Conservation (phyloP, 2,797 vertebrate species). For the Labeo calbasu region DNA sequence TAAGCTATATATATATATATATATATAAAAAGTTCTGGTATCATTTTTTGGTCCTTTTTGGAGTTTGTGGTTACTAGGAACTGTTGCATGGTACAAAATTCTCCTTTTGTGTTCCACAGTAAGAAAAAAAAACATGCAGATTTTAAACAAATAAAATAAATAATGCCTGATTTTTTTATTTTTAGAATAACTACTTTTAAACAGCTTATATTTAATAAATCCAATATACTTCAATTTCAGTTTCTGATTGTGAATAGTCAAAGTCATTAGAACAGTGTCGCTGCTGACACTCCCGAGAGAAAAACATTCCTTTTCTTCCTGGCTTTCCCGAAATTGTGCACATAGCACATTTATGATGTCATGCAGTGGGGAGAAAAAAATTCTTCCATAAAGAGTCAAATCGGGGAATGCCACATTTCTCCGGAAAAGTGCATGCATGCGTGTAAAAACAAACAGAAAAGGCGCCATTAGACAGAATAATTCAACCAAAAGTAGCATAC, state of each 20-base stretch:
- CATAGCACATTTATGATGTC: constrained; percentile 50
- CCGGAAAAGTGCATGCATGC: not conserved
- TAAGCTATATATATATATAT: not conserved
- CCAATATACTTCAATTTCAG: not conserved
- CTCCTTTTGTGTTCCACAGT: not conserved
- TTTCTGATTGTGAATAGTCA: not conserved
- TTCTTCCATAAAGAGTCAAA: constrained; percentile 44
- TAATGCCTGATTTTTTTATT: not conserved
- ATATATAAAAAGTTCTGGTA: no score
- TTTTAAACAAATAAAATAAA: not conserved
- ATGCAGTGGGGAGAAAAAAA: constrained; percentile 16
- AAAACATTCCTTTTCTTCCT: constrained; percentile 28
- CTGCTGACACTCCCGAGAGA: not conserved
- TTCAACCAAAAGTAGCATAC: not conserved
- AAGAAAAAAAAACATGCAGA: not conserved
- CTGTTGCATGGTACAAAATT: not conserved
- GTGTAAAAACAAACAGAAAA: constrained; percentile 9
- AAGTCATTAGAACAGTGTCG: not conserved
- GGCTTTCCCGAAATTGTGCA: constrained; percentile 46
- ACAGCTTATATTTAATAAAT: not conserved
- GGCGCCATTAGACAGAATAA: not conserved
- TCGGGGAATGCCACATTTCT: not conserved
- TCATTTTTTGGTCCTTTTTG: not conserved
- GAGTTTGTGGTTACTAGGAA: not conserved
- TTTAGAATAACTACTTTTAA: not conserved